Evolutionary conservation across 2,888 invertebrate genomes (phyloP), one percentile per base, ranked within the genome.

Genomic region (Drosophila demipolita): DNA sequence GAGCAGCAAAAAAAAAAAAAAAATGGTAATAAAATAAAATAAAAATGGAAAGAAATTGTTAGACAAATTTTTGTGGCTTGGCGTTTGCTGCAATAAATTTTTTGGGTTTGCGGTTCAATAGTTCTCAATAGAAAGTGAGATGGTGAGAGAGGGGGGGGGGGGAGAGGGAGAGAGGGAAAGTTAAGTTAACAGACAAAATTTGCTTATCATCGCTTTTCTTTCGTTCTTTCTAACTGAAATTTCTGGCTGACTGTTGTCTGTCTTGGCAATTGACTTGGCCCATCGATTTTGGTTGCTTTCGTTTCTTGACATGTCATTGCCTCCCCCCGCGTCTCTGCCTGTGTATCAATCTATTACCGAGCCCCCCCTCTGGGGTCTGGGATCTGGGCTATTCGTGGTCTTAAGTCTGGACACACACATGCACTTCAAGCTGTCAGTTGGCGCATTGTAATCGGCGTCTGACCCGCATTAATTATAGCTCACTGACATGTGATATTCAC

Each of bases 381-480:
- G 26, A 7, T 32, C 35, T 32, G 3, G 26, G 29, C 32, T 40
- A 65, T 57, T 57, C 62, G 29, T 53, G 45, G 65, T 57, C 58
- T 67, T 52, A 60, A 60, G 58, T 78, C 55, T 78, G 69, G 70
- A 70, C 77, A 68, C 69, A 79, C 80, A 80, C 71, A 74, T 81
- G 78, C 89, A 87, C 85, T 86, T 84, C 73, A 89, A 74, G 85
- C 85, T 86, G 89, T 86, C 85, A 86, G 89, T 79, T 82, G 83
- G 88, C 82, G 88, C 87, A 89, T 88, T 88, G 90, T 89, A 89
- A 87, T 89, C 90, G 87, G 88, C 84, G 82, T 86, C 90, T 87
- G 87, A 89, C 90, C 87, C 87, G 87, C 88, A 89, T 87, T 87
- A 87, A 87, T 87, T 87, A 87, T 89, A 87, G 80, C 89, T 87